These are phyloP conservation scores for Drosophila albomicans DNA, from an alignment of 1,140 invertebrate species.

Conservation along the genomic window DNA sequence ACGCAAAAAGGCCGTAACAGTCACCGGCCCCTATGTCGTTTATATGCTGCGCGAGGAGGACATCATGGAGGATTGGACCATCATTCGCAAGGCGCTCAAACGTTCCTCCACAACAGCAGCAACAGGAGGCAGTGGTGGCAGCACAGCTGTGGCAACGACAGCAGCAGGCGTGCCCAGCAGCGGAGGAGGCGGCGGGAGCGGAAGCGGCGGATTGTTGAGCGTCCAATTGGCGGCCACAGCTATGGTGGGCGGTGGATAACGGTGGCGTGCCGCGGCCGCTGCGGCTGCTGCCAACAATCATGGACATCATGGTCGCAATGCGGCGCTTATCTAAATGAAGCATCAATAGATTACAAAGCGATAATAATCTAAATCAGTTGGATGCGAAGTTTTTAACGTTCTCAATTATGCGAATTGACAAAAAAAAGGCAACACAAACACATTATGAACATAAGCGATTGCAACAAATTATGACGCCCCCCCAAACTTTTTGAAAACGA, in stretches of 20 bases:
- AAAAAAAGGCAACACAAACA: no score
- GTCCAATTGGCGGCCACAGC: slow-evolving; percentile 43
- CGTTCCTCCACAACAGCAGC: slow-evolving; percentile 85
- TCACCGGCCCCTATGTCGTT: slow-evolving; percentile 98
- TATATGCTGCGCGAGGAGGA: slow-evolving; percentile 97
- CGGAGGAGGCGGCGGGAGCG: background rate
- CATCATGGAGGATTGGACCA: slow-evolving; percentile 98
- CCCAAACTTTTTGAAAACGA: background rate
- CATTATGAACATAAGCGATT: no score
- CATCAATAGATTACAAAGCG: no score
- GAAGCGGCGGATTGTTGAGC: slow-evolving; percentile 10
- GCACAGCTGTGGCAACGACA: no score
- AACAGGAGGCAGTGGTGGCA: no score
- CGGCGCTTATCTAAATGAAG: no score
- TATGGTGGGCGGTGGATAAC: slow-evolving; percentile 69
- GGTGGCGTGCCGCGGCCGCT: slow-evolving; percentile 61
- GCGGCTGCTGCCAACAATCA: slow-evolving; percentile 12
- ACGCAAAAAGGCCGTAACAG: slow-evolving; percentile 93
- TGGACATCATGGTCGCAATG: no score
- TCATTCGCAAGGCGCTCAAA: slow-evolving; percentile 94
- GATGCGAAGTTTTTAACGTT: slow-evolving; percentile 22
- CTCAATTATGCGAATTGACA: background rate
- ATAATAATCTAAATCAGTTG: background rate
- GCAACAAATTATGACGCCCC: slow-evolving; percentile 2
- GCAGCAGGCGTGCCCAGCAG: no score